Evolutionary conservation across 2,797 vertebrate genomes (phyloP), one percentile per base, ranked within the genome.

Genomic region (Numenius phaeopus): DNA sequence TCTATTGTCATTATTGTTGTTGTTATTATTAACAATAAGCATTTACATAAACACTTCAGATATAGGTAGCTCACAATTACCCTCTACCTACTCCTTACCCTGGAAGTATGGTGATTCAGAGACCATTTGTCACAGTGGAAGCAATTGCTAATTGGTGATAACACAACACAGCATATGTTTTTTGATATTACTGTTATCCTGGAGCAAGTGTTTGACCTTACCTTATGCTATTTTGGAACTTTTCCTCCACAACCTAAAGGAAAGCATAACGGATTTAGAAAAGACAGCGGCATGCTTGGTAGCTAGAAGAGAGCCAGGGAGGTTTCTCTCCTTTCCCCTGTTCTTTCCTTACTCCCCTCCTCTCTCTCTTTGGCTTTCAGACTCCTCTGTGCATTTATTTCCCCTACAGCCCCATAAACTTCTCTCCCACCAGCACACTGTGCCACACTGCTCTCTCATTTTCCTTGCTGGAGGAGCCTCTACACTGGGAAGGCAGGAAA

Each of bases 31-130:
- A 97, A 95, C 58, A 86, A 44, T 59, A 86, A 72, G 49, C 46
- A 81, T 95, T 97, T 97, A 89, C 79, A 96, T 94, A 97, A 96
- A 94, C 93, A 90, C 54, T 95, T 97, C 79, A 81, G 55, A 91
- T 81, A 30, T 62, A 49, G 5, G 18, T 39, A 91, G 61, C 46
- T 95, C 6, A 32, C 55, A 81, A 62, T 90, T 88, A 83, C 73
- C 88, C 39, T 92, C 65, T 76, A 29, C 3, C 5, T 86, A 46
- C 90, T 78, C 66, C 76, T 92, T 66, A 58, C 22, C 22, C 49
- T 76, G 66, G 34, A 97, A 93, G 29, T 78, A 50, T 40, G 30
- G 39, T 81, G 52, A 82, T 86, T 86, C 69, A 72, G 82, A 88
- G 79, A 86, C 24, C 9, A 66, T 86, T 93, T 95, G 67, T 67